phyloP scores from a whole-genome alignment of 2,113 vertebrate species.

The Proteles cristata region DNA sequence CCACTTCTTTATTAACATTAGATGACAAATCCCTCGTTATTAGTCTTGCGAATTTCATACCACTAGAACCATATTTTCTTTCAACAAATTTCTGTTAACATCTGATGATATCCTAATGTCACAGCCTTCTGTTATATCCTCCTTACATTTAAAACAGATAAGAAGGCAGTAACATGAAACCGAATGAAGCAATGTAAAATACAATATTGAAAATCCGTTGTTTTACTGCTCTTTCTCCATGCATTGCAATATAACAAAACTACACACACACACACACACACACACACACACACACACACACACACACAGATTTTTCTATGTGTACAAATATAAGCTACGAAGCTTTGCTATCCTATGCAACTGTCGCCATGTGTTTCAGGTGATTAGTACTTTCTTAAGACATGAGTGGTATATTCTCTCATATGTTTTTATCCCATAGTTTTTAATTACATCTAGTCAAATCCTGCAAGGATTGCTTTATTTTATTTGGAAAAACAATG shows the following conservation, averaged over 20 bases:
- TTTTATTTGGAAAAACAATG: constrained; percentile 9
- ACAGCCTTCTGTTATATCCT: constrained; percentile 58
- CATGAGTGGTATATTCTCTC: neutral
- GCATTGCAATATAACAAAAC: constrained; percentile 2
- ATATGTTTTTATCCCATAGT: neutral
- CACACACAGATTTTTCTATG: neutral
- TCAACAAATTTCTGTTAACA: constrained; percentile 61
- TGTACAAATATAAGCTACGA: neutral
- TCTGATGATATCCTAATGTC: constrained; percentile 62
- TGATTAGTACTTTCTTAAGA: neutral
- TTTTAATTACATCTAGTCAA: constrained; percentile 36
- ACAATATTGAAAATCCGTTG: neutral
- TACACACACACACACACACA: neutral
- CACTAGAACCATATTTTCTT: constrained; percentile 49
- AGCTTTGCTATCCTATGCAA: neutral
- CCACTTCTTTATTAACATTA: constrained; percentile 67
- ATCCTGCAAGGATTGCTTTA: neutral
- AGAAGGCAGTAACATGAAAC: neutral
- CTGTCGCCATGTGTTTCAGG: neutral
- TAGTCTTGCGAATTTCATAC: constrained; percentile 58
- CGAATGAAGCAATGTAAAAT: constrained; percentile 30
- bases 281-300: neutral
- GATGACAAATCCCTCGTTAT: constrained; percentile 59
- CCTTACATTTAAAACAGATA: constrained; percentile 49
- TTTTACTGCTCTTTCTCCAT: constrained; percentile 39